Percentiles rank a stretch among this genome's conserved stretches.
These are phyloP conservation scores for Noturus placidus DNA, from an alignment of 2,113 vertebrate species.

Conservation along the genomic window DNA sequence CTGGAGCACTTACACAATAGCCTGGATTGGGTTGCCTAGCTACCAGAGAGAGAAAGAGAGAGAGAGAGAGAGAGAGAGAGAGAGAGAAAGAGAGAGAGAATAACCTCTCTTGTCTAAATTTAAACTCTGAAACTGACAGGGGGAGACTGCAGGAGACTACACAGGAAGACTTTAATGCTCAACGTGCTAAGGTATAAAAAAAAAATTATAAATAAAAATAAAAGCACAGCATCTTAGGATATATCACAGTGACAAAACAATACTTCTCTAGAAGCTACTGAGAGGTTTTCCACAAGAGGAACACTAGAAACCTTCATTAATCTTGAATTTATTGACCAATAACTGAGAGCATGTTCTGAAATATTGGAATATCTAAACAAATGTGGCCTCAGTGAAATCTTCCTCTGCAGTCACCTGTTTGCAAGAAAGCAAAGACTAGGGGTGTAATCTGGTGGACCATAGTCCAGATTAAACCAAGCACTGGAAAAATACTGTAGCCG, in stretches of 20 bases:
- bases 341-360: neutral
- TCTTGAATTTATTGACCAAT: neutral
- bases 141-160: conserved; percentile 28
- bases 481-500: neutral
- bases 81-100: conserved; percentile 32
- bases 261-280: neutral
- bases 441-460: neutral
- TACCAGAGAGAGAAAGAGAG: conserved; percentile 39
- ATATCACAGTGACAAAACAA: neutral
- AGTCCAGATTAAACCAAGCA: neutral
- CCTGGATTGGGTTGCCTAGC: conserved; percentile 48
- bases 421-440: neutral
- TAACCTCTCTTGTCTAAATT: conserved; percentile 50
- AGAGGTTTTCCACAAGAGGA: neutral
- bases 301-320: neutral
- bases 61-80: conserved; percentile 30
- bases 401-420: neutral
- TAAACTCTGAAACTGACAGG: conserved; percentile 47
- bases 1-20: conserved; percentile 41
- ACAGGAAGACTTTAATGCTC: conserved; percentile 33
- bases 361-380: neutral
- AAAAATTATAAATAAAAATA: neutral
- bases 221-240: neutral
- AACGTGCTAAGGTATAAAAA: conserved; percentile 8
- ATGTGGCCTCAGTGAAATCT: neutral